Evolutionary conservation across 2,113 vertebrate genomes (phyloP).

Genomic region (Lepisosteus oculatus): DNA sequence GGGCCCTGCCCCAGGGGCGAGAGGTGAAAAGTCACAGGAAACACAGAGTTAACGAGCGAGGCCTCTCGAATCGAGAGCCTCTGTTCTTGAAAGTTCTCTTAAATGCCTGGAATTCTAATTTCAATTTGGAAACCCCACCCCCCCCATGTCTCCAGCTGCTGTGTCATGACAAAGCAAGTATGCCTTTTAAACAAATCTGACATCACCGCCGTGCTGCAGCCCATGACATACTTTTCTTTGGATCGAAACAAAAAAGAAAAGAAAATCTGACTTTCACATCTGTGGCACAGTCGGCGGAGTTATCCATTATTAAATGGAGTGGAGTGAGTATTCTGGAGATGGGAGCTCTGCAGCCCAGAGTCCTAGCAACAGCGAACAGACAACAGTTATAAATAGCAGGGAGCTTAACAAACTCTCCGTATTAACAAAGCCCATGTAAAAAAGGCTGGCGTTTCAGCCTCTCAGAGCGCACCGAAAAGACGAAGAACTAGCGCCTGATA

Average conservation of each 20-base stretch:
- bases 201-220: slow-evolving; percentile 47
- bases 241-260: slow-evolving; percentile 17
- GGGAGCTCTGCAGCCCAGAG: slow-evolving; percentile 37
- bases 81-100: no score
- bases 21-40: background rate
- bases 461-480: no score
- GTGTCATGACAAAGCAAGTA: slow-evolving; percentile 55
- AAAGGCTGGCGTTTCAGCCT: no score
- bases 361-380: slow-evolving; percentile 59
- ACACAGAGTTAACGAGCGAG: no score
- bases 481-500: no score
- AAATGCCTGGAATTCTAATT: background rate
- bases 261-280: slow-evolving; percentile 36
- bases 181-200: slow-evolving; percentile 43
- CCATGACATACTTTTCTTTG: slow-evolving; percentile 41
- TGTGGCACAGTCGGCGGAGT: slow-evolving; percentile 44
- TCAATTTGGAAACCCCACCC: slow-evolving; percentile 23
- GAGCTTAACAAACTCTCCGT: background rate
- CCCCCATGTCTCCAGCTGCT: slow-evolving; percentile 41
- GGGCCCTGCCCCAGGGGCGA: background rate
- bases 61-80: no score
- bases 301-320: slow-evolving; percentile 61
- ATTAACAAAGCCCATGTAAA: no score
- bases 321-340: slow-evolving; percentile 51
- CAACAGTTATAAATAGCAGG: slow-evolving; percentile 55